A percentile compares a stretch with the other conserved stretches of the same genome.
Conservation (phyloP, 1,140 invertebrate genomes). For the Rhyacophila brunnea region DNA sequence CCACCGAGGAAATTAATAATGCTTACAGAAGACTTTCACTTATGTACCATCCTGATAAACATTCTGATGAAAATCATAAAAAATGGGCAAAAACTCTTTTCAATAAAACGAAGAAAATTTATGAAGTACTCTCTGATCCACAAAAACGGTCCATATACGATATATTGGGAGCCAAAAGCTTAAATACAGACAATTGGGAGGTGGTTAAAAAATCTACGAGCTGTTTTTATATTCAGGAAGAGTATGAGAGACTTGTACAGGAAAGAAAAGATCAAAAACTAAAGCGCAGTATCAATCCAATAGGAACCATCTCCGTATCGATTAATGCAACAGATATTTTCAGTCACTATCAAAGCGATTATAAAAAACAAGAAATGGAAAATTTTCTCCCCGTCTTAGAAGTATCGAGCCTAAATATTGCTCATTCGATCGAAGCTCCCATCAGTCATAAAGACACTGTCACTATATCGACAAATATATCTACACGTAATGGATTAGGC, state of each 20-base stretch:
- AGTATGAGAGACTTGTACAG: slow-evolving; percentile 69
- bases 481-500: slow-evolving; percentile 83
- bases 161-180: slow-evolving; percentile 56
- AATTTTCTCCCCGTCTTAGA: slow-evolving; percentile 72
- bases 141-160: slow-evolving; percentile 43
- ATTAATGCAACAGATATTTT: slow-evolving; percentile 95
- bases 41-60: slow-evolving; percentile 89
- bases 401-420: slow-evolving; percentile 86
- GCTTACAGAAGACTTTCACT: slow-evolving; percentile 79
- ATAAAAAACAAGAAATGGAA: slow-evolving; percentile 47
- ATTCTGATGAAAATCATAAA: slow-evolving; percentile 67
- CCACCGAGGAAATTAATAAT: slow-evolving; percentile 78
- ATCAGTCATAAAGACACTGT: slow-evolving; percentile 80
- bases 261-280: slow-evolving; percentile 80
- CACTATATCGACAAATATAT: slow-evolving; percentile 74
- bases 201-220: slow-evolving; percentile 81
- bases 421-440: slow-evolving; percentile 90
- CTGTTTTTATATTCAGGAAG: slow-evolving; percentile 84
- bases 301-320: slow-evolving; percentile 79
- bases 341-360: slow-evolving; percentile 72
- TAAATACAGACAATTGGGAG: slow-evolving; percentile 87
- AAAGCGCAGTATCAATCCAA: slow-evolving; percentile 86
- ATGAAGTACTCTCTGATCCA: slow-evolving; percentile 65
- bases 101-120: slow-evolving; percentile 79
- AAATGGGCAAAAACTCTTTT: slow-evolving; percentile 80